These are phyloP conservation scores for Phyllostomus discolor DNA, from an alignment of 2,113 vertebrate genomes.

Conservation along the genomic window DNA sequence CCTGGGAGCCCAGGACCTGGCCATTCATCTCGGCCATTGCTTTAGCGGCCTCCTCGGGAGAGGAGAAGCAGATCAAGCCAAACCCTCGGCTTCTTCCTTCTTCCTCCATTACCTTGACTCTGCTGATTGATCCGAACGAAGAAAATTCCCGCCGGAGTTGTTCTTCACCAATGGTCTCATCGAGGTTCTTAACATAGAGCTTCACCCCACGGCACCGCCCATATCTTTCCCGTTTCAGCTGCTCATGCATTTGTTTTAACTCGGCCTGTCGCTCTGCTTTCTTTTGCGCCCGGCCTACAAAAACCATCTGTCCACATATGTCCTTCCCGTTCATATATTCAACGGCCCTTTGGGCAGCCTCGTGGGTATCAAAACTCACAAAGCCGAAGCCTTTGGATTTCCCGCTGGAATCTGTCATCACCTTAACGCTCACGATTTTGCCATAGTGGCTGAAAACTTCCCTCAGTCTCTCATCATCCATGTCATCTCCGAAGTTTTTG, in stretches of 20 bases:
- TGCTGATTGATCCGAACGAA: constrained; percentile 92
- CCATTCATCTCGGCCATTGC: constrained; percentile 64
- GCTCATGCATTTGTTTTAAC: constrained; percentile 91
- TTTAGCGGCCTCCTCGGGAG: constrained; percentile 47
- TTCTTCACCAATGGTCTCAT: constrained; percentile 44
- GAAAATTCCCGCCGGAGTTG: constrained; percentile 88
- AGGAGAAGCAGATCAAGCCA: constrained; percentile 96
- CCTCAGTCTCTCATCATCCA: constrained; percentile 90
- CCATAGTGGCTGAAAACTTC: constrained; percentile 93
- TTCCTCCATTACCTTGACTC: constrained; percentile 96
- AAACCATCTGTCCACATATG: constrained; percentile 90
- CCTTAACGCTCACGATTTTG: constrained; percentile 95
- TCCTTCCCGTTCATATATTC: constrained; percentile 95
- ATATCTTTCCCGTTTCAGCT: constrained; percentile 90
- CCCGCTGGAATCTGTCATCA: constrained; percentile 92
- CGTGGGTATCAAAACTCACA: constrained; percentile 95
- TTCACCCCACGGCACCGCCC: constrained; percentile 91
- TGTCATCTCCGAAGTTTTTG: constrained; percentile 94
- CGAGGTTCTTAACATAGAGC: constrained; percentile 86
- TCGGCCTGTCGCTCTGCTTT: constrained; percentile 95
- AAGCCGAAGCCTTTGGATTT: constrained; percentile 95
- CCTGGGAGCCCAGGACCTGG: constrained; percentile 34
- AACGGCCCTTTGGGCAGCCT: constrained; percentile 94
- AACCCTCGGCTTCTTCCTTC: constrained; percentile 96
- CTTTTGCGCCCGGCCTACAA: constrained; percentile 95